These are phyloP conservation scores for Dromococcyx pavoninus DNA, from an alignment of 2,797 vertebrate genomes.

Conservation along the genomic window DNA sequence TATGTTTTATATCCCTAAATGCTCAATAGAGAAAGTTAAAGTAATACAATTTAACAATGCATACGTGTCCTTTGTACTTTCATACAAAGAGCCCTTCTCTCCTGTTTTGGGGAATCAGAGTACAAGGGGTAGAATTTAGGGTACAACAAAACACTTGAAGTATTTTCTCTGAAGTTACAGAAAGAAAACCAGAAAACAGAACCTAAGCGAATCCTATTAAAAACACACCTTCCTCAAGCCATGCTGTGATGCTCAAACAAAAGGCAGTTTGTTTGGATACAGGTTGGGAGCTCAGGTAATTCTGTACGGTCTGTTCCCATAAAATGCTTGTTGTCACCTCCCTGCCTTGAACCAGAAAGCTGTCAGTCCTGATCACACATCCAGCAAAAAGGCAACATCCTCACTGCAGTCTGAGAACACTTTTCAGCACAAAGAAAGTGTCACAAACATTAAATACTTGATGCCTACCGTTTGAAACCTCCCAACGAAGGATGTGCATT, in stretches of 20 bases:
- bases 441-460: neutral
- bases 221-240: neutral
- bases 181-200: neutral
- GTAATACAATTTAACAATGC: neutral
- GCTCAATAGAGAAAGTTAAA: neutral
- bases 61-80: neutral
- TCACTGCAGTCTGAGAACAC: neutral
- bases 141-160: neutral
- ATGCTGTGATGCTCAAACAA: neutral
- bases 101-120: neutral
- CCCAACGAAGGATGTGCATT: neutral
- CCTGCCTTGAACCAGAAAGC: neutral
- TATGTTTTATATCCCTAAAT: neutral
- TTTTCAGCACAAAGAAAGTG: neutral
- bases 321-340: neutral
- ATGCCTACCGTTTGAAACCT: neutral
- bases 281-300: neutral
- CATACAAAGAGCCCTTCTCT: neutral
- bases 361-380: neutral
- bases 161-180: neutral
- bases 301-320: neutral
- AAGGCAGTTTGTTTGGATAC: neutral
- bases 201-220: neutral
- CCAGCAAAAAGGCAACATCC: neutral
- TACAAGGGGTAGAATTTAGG: neutral